Conservation (phyloP, 2,113 vertebrate species). For the Myotis yumanensis region DNA sequence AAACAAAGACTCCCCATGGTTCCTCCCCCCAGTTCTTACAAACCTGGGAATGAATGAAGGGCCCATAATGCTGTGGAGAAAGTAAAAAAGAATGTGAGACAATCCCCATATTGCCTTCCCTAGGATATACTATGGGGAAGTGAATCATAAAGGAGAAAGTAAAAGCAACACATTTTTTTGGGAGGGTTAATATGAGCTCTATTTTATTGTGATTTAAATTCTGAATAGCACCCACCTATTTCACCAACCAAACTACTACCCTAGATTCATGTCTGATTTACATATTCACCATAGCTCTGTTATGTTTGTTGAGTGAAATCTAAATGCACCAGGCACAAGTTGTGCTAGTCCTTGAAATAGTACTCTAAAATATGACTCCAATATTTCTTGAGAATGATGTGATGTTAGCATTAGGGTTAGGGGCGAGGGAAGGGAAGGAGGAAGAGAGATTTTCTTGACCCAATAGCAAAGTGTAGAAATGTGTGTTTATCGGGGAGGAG, state of each 20-base stretch:
- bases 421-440: background rate
- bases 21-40: background rate
- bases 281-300: background rate
- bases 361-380: background rate
- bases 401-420: background rate
- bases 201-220: background rate
- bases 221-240: background rate
- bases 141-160: constrained; percentile 4
- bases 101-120: background rate
- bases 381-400: background rate
- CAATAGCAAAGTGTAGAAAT: background rate
- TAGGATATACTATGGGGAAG: background rate
- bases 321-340: background rate
- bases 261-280: background rate
- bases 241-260: background rate
- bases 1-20: background rate
- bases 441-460: background rate
- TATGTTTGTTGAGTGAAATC: background rate
- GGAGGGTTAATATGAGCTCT: background rate
- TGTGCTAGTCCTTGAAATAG: background rate
- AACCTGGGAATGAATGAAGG: background rate
- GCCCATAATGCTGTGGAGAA: background rate
- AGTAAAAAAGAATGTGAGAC: background rate
- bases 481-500: background rate
- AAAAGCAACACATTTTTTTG: background rate